These are phyloP conservation scores for Caloenas nicobarica DNA, from an alignment of 2,113 vertebrate species.

Conservation along the genomic window DNA sequence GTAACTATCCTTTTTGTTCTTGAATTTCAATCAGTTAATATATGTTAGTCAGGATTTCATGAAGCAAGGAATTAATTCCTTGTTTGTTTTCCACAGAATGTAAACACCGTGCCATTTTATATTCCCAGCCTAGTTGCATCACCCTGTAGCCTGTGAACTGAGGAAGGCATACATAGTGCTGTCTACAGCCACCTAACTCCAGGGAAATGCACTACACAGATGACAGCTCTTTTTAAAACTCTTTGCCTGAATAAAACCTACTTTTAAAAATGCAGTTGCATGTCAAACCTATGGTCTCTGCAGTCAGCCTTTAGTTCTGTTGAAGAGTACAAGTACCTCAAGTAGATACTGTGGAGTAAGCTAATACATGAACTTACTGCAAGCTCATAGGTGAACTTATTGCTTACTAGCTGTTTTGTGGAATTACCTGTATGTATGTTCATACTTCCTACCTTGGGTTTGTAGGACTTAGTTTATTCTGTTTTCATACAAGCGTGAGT, in stretches of 20 bases:
- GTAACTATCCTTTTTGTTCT: background rate
- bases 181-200: background rate
- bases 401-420: background rate
- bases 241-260: background rate
- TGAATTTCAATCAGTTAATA: background rate
- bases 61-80: background rate
- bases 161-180: background rate
- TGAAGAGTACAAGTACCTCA: background rate
- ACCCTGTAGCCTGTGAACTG: background rate
- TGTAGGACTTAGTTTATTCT: background rate
- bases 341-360: background rate
- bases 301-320: background rate
- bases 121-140: background rate
- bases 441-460: background rate
- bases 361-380: background rate
- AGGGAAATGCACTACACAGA: background rate
- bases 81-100: background rate
- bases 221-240: background rate
- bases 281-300: background rate
- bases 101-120: background rate
- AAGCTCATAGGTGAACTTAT: background rate
- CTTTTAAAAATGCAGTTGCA: background rate
- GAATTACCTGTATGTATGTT: background rate
- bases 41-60: background rate
- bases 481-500: background rate